A percentile compares a stretch with the other conserved stretches of the same genome.
phyloP scores from a whole-genome alignment of 2,797 vertebrate species.

The Delichon dasypus region DNA sequence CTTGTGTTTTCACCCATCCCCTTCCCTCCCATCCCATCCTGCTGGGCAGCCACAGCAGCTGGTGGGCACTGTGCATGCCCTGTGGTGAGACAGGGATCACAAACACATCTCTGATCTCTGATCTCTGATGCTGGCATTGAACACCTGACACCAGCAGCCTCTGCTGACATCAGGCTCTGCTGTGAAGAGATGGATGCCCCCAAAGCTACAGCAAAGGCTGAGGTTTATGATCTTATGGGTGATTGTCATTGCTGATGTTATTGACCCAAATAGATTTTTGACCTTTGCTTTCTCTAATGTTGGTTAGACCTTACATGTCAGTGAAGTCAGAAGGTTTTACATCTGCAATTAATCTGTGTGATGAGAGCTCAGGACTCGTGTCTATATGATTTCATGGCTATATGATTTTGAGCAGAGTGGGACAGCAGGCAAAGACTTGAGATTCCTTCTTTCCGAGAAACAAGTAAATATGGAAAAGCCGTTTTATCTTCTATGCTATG shows the following conservation, averaged over 20 bases:
- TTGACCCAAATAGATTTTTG: not conserved
- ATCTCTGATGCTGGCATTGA: not conserved
- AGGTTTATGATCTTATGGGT: not conserved
- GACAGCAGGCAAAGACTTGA: not conserved
- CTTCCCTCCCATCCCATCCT: not conserved
- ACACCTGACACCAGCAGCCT: not conserved
- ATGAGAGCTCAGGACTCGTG: not conserved
- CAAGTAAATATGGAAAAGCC: not conserved
- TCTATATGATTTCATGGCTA: accelerated
- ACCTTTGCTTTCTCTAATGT: not conserved
- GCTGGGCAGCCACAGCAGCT: not conserved
- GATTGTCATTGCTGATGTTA: not conserved
- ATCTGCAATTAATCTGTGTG: not conserved
- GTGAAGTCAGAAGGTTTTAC: not conserved
- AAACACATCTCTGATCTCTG: not conserved
- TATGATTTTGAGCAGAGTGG: not conserved
- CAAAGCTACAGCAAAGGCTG: not conserved
- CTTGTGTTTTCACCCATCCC: accelerated
- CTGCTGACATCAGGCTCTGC: not conserved
- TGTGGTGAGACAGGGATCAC: not conserved
- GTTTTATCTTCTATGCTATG: not conserved
- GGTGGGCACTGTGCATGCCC: accelerated
- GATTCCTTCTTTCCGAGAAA: not conserved
- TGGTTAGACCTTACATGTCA: not conserved
- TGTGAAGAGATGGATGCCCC: not conserved